Evolutionary conservation across 2,888 invertebrate genomes (phyloP).

Genomic region (Sphaerophoria taeniata): DNA sequence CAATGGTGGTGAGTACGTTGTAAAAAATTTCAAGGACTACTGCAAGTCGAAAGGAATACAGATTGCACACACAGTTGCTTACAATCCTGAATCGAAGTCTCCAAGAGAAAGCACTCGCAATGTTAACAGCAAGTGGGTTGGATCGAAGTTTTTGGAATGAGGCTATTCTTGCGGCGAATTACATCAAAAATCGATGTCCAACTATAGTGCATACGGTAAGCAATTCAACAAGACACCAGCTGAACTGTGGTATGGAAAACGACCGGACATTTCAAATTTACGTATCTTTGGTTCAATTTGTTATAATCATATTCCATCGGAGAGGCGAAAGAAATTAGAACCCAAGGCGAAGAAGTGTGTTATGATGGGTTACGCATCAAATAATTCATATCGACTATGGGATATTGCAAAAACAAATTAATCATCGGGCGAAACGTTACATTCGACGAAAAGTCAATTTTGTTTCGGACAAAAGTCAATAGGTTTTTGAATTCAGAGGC

Average conservation of each 20-base stretch:
- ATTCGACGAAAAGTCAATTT: conserved; percentile 26
- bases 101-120: conserved; percentile 74
- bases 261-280: conserved; percentile 17
- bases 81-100: conserved; percentile 75
- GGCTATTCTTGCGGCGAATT: conserved; percentile 29
- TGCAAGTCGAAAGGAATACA: conserved; percentile 75
- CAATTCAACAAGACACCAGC: conserved; percentile 29
- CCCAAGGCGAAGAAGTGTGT: conserved; percentile 9
- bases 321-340: conserved; percentile 56
- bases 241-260: conserved; percentile 13
- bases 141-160: conserved; percentile 27
- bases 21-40: conserved; percentile 58
- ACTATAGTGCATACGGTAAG: conserved; percentile 16
- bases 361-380: conserved; percentile 8
- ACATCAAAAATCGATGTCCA: conserved; percentile 24
- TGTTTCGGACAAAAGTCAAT: not conserved
- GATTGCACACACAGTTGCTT: conserved; percentile 64
- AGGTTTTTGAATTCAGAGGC: not conserved
- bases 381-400: conserved; percentile 15
- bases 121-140: conserved; percentile 72
- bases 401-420: conserved; percentile 1
- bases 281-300: conserved; percentile 52
- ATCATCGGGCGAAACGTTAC: conserved; percentile 12
- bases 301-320: conserved; percentile 53
- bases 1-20: not conserved